Evolutionary conservation across 2,797 vertebrate genomes (phyloP).

Genomic region (Triplophysa bombifrons): DNA sequence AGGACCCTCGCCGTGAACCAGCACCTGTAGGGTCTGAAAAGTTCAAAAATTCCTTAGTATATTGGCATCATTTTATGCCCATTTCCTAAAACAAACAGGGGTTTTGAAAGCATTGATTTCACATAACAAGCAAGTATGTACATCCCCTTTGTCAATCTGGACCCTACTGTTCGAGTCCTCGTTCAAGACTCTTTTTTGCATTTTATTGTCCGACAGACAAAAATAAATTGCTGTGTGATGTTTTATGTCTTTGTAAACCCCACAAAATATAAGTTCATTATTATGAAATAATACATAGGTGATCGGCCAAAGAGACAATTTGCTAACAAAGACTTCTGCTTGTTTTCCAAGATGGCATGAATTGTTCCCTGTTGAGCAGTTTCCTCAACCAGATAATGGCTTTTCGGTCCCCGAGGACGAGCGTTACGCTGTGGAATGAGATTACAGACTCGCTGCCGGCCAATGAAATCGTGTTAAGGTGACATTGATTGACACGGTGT

Average conservation of each 20-base stretch:
- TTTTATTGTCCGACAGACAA: too few species aligned
- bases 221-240: background rate
- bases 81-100: too few species aligned
- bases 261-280: background rate
- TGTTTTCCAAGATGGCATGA: constrained; percentile 6
- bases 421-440: background rate
- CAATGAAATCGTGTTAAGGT: background rate
- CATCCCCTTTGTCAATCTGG: too few species aligned
- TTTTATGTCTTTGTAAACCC: background rate
- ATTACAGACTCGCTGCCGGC: background rate
- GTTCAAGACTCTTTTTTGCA: too few species aligned
- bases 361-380: background rate
- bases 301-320: background rate
- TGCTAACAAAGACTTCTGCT: background rate
- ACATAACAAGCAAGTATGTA: too few species aligned
- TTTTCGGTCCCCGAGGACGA: background rate
- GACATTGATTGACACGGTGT: constrained; percentile 9
- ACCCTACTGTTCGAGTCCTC: too few species aligned
- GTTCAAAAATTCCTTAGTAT: background rate
- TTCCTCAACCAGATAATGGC: constrained; percentile 29
- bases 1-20: constrained; percentile 88
- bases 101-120: too few species aligned
- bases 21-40: constrained; percentile 89
- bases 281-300: background rate
- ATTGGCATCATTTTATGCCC: background rate